Evolutionary conservation across 2,113 vertebrate genomes (phyloP).

Genomic region (Ancistrus triradiatus): DNA sequence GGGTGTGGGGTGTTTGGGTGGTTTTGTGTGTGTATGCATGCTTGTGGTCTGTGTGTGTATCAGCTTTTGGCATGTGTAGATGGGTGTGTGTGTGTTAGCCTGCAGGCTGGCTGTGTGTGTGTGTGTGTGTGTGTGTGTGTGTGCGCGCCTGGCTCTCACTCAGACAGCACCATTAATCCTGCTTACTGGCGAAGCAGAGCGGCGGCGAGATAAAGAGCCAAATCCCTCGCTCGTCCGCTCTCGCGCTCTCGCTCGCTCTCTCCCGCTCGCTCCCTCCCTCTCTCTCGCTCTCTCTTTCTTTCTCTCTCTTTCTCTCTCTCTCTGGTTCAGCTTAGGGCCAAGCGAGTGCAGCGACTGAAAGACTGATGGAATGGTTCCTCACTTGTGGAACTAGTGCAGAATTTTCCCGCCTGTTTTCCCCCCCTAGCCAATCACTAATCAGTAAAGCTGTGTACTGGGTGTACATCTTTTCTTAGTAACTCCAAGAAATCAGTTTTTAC

Average conservation of each 20-base stretch:
- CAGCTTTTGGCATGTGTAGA: constrained; percentile 5
- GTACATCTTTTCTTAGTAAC: too few species aligned
- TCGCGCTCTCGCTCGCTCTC: neutral
- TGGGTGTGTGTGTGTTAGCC: constrained; percentile 22
- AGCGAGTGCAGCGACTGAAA: neutral
- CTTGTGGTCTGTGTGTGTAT: neutral
- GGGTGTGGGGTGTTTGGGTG: constrained; percentile 1
- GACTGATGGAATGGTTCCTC: neutral
- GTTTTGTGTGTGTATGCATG: constrained; percentile 34
- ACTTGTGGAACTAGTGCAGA: neutral
- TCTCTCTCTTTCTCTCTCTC: neutral
- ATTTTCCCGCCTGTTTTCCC: neutral
- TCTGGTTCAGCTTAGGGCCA: neutral
- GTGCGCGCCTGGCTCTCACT: constrained; percentile 41
- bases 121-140: constrained; percentile 34
- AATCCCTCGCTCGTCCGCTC: constrained; percentile 5
- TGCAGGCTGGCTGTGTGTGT: constrained; percentile 5
- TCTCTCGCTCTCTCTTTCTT: neutral
- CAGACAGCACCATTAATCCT: constrained; percentile 51
- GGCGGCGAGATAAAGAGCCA: constrained; percentile 46
- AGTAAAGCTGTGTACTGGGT: too few species aligned
- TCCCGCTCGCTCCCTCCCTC: neutral
- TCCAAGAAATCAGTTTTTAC: too few species aligned
- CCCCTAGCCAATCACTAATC: constrained; percentile 6
- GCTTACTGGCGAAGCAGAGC: constrained; percentile 47